Evolutionary conservation across 2,797 vertebrate species (phyloP).

Genomic region (Geotrypetes seraphini): DNA sequence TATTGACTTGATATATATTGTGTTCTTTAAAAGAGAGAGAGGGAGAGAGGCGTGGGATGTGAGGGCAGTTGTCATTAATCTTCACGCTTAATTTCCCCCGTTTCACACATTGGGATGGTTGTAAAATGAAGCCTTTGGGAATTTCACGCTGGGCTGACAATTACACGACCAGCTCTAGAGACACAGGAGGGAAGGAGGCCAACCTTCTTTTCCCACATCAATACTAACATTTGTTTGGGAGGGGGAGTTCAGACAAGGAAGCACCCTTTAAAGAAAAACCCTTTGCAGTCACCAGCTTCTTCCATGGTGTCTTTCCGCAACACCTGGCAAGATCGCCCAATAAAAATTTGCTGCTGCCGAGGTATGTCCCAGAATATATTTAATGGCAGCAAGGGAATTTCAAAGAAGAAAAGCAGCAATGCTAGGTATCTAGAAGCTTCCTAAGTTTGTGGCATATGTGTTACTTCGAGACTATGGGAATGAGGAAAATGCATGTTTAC

Average conservation of each 20-base stretch:
- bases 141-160: conserved; percentile 62
- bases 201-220: conserved; percentile 58
- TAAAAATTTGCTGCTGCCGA: too few species aligned
- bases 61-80: conserved; percentile 40
- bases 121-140: conserved; percentile 63
- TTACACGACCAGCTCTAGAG: conserved; percentile 46
- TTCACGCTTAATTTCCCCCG: conserved; percentile 50
- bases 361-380: too few species aligned
- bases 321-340: too few species aligned
- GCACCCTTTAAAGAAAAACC: neutral
- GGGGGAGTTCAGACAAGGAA: neutral
- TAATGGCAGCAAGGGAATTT: too few species aligned
- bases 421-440: too few species aligned
- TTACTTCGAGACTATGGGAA: too few species aligned
- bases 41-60: conserved; percentile 27
- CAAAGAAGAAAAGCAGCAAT: too few species aligned
- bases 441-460: too few species aligned
- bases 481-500: too few species aligned
- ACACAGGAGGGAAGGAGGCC: neutral
- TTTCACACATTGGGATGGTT: conserved; percentile 52
- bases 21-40: neutral
- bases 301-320: too few species aligned
- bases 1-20: too few species aligned
- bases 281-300: too few species aligned
- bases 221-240: conserved; percentile 24